Percentiles rank a stretch among this genome's conserved stretches.
Evolutionary conservation across 2,113 vertebrate genomes (phyloP).

Genomic region (Chaetura pelagica): DNA sequence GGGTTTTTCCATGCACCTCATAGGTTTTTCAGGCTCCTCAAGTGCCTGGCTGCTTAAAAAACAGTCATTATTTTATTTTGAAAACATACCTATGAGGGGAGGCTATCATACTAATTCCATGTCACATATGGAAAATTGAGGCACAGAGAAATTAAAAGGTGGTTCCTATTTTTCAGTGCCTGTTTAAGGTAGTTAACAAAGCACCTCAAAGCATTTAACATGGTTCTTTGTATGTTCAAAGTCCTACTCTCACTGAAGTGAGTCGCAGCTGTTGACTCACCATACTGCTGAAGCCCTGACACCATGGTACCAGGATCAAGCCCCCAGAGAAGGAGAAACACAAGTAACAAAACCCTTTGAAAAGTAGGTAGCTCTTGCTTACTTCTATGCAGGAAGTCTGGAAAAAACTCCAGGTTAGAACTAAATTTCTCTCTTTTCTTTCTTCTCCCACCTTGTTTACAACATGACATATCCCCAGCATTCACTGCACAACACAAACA

Average conservation of each 20-base stretch:
- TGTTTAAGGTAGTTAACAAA: neutral
- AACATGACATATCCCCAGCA: neutral
- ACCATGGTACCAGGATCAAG: neutral
- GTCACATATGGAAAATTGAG: neutral
- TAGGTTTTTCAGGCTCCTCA: slow-evolving; percentile 22
- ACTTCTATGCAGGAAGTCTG: neutral
- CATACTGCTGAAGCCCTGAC: neutral
- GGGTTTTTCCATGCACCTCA: slow-evolving; percentile 13
- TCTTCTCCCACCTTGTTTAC: neutral
- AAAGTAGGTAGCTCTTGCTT: neutral
- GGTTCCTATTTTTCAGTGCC: neutral
- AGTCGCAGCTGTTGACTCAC: neutral
- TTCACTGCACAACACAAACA: neutral
- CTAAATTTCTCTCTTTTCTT: neutral
- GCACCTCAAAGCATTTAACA: neutral
- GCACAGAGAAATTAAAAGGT: neutral
- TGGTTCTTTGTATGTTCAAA: neutral
- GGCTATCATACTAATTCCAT: neutral
- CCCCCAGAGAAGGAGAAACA: neutral
- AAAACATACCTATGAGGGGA: neutral
- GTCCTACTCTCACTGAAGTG: neutral
- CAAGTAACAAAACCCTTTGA: neutral
- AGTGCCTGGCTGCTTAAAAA: neutral
- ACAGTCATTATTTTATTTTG: slow-evolving; percentile 15
- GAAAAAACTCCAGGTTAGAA: neutral